A percentile compares a stretch with the other conserved stretches of the same genome.
Conservation (phyloP, 2,113 vertebrate species). For the Fulica atra region DNA sequence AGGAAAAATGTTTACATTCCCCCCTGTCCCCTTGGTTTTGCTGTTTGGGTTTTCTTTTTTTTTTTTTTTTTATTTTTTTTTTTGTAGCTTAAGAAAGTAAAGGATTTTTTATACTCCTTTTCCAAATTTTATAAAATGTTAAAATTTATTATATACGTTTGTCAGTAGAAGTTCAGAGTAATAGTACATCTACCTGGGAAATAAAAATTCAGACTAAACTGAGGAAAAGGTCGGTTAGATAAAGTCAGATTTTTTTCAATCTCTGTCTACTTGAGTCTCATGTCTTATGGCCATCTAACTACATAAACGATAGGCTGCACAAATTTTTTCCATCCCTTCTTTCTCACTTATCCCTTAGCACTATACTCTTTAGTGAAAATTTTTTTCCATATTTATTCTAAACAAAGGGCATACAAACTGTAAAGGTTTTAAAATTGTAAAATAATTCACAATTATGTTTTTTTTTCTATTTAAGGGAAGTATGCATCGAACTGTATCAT, state of each 20-base stretch:
- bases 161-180: neutral
- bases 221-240: neutral
- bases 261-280: neutral
- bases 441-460: neutral
- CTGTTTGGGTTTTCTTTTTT: too few relatives aligned
- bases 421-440: neutral
- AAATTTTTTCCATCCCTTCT: neutral
- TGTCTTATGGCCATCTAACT: neutral
- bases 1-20: neutral
- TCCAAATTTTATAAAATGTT: neutral
- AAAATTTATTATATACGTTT: neutral
- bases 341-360: neutral
- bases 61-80: neutral
- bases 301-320: neutral
- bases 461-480: neutral
- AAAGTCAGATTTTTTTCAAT: neutral
- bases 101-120: neutral
- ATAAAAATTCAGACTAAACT: neutral
- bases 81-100: neutral
- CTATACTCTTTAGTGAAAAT: neutral
- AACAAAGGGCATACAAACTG: neutral
- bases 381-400: neutral
- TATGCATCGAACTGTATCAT: neutral
- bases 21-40: neutral
- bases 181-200: neutral